Percentiles rank a stretch among this genome's conserved stretches.
These are phyloP conservation scores for Sapayoa aenigma DNA, from an alignment of 2,113 vertebrate genomes.

Conservation along the genomic window DNA sequence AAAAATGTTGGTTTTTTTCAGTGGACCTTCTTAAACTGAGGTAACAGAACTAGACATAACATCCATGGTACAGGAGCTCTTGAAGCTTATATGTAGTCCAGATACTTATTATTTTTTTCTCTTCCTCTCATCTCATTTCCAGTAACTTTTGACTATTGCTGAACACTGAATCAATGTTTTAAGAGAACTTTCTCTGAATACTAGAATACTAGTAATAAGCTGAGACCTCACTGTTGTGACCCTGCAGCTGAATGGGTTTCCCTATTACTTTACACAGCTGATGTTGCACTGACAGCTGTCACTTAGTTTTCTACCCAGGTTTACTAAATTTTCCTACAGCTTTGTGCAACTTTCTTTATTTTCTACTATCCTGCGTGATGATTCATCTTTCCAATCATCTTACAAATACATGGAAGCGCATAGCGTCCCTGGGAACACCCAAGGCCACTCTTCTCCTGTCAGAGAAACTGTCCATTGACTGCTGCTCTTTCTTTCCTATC, in stretches of 20 bases:
- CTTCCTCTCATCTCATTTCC: background rate
- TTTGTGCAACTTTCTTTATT: background rate
- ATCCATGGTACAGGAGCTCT: background rate
- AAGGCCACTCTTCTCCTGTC: background rate
- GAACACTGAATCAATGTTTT: background rate
- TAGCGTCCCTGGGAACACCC: background rate
- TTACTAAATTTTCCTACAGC: background rate
- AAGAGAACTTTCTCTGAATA: background rate
- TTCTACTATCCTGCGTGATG: background rate
- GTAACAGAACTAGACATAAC: background rate
- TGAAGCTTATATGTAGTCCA: background rate
- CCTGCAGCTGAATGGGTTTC: background rate
- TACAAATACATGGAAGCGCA: background rate
- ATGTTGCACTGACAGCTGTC: background rate
- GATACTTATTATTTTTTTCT: background rate
- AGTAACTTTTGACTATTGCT: background rate
- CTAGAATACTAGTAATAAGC: background rate
- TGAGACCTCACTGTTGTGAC: background rate
- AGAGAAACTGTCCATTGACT: background rate
- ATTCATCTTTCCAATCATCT: background rate
- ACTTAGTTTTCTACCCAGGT: background rate
- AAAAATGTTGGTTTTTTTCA: background rate
- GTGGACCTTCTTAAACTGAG: background rate
- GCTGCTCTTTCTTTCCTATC: background rate
- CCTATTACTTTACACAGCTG: background rate